Percentiles rank a stretch among this genome's conserved stretches.
Evolutionary conservation across 1,140 invertebrate species (phyloP).

Genomic region (Eurosta solidaginis): DNA sequence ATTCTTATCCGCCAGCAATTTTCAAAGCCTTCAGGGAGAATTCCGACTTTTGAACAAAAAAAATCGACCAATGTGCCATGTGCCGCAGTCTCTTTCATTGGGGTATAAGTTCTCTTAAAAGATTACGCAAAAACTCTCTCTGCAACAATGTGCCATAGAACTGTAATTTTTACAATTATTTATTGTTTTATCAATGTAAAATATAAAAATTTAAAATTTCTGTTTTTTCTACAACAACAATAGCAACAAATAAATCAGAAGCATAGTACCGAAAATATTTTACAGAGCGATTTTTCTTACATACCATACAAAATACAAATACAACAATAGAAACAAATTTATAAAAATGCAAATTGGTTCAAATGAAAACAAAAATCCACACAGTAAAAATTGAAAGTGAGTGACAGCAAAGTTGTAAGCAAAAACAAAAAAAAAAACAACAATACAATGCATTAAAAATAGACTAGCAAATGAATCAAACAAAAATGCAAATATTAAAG

Average conservation of each 20-base stretch:
- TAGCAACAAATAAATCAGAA: constrained; percentile 24
- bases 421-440: neutral
- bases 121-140: too few relatives aligned
- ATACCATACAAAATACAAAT: constrained; percentile 2
- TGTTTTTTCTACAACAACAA: constrained; percentile 29
- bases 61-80: neutral
- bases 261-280: constrained; percentile 26
- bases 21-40: too few relatives aligned
- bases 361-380: neutral
- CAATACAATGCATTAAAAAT: constrained; percentile 23
- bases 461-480: constrained; percentile 29
- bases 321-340: neutral
- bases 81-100: neutral
- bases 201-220: constrained; percentile 17
- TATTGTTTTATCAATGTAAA: constrained; percentile 25
- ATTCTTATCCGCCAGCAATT: too few relatives aligned
- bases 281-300: constrained; percentile 32
- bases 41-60: too few relatives aligned
- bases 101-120: too few relatives aligned
- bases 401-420: neutral
- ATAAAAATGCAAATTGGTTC: neutral
- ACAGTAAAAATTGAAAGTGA: neutral
- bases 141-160: constrained; percentile 34
- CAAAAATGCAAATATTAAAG: neutral
- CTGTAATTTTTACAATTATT: constrained; percentile 33